Percentiles rank a stretch among this genome's conserved stretches.
Evolutionary conservation across 1,140 invertebrate genomes (phyloP).

Genomic region (Papilio helenus): DNA sequence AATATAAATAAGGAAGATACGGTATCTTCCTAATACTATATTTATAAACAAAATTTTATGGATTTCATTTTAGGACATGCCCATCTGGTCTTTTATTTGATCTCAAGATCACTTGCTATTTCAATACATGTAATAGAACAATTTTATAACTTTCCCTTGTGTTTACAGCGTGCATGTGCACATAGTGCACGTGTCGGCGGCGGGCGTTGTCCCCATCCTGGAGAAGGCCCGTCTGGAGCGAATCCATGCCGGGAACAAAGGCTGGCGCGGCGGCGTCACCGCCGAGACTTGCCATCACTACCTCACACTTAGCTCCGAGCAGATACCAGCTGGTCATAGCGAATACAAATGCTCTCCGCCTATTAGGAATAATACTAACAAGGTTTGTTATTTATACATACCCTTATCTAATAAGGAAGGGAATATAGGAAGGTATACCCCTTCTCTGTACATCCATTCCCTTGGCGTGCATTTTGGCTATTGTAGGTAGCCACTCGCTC

Average conservation of each 20-base stretch:
- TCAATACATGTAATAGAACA: background rate
- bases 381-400: slow-evolving; percentile 65
- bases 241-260: slow-evolving; percentile 52
- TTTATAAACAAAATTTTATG: background rate
- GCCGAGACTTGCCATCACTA: slow-evolving; percentile 90
- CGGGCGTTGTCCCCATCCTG: slow-evolving; percentile 77
- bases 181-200: slow-evolving; percentile 88
- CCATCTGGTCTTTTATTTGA: background rate
- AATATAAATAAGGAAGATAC: background rate
- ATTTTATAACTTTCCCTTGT: background rate
- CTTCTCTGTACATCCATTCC: too few species aligned
- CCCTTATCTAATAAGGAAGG: background rate
- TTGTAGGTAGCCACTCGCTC: background rate
- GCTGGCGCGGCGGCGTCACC: slow-evolving; percentile 81
- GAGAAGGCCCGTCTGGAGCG: slow-evolving; percentile 61
- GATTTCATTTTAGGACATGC: background rate
- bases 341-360: slow-evolving; percentile 89
- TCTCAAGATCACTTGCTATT: background rate
- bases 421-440: too few species aligned
- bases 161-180: slow-evolving; percentile 85
- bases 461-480: too few species aligned
- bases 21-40: background rate
- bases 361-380: slow-evolving; percentile 85
- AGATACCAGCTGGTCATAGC: slow-evolving; percentile 85
- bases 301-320: slow-evolving; percentile 85